These are phyloP conservation scores for Eclectus roratus DNA, from an alignment of 2,113 vertebrate species.

Conservation along the genomic window DNA sequence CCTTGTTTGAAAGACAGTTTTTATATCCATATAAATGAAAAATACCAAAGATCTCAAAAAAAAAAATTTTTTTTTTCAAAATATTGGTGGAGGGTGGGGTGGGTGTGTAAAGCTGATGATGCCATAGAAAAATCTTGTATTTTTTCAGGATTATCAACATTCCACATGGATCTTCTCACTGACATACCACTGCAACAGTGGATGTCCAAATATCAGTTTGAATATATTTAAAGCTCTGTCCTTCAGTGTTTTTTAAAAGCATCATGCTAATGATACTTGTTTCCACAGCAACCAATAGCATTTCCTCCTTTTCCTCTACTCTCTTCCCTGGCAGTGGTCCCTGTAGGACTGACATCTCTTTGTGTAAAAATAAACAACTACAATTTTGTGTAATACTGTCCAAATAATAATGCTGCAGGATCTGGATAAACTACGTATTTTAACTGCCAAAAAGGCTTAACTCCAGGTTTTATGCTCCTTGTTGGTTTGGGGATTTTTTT, in stretches of 20 bases:
- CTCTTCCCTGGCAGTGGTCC: background rate
- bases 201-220: background rate
- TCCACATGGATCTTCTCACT: background rate
- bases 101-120: background rate
- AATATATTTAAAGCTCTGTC: background rate
- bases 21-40: background rate
- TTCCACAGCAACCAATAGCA: background rate
- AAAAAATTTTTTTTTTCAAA: background rate
- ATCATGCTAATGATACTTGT: background rate
- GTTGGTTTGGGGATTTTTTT: accelerated
- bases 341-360: background rate
- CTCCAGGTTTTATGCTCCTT: background rate
- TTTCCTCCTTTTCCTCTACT: background rate
- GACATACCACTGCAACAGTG: background rate
- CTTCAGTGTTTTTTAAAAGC: background rate
- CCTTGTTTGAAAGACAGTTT: background rate
- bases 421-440: background rate
- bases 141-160: background rate
- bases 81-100: background rate
- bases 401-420: background rate
- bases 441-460: background rate
- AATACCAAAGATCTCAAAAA: background rate
- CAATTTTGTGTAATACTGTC: background rate
- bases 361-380: conserved; percentile 1
- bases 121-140: background rate